Evolutionary conservation across 2,797 vertebrate genomes (phyloP), one percentile per base, ranked within the genome.

Genomic region (Bryconaethiops microstoma): DNA sequence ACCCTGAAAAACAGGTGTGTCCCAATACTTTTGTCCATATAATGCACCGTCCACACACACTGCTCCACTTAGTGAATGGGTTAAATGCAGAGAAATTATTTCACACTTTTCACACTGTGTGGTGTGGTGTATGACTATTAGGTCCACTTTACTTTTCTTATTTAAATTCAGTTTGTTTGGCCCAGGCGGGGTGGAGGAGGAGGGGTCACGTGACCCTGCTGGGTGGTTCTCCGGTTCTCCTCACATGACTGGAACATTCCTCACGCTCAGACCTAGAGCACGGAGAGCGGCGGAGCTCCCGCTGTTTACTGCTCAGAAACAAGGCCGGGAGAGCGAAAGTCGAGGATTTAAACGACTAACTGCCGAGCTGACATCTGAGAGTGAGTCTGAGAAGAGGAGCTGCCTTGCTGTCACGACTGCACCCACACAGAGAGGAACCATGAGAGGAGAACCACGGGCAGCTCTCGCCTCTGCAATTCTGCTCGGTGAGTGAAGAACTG

Each of bases 241-340:
- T 94, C 93, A 94, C 92, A 88, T 92, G 92, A 94, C 81, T 84
- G 68, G 73, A 85, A 80, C 76, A 80, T 74, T 83, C 85, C 71
- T 84, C 40, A 55, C 78, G 57, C 65, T 81, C 77, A 55, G 74
- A 64, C 48, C 9, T 5, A 50, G 9, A 10, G 9, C 7, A 50
- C 9, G 48, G 48, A 50, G 48, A 2, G 12, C 48, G 12, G 48
- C 9, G 42, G 7, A 50, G 12, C 48, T 10, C 48, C 60, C 13
- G 55, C 45, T 76, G 23, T 40, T 52, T 14, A 16, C 3, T 71
- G 68, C 5, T 64, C 1, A 29, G 35, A 17, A 2, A 1, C 29
- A 29, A 42, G 29, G 13, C 13, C 7, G 9, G 21, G 12, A 21
- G 23, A n/a, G 64, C n/a, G 9, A 35, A 57, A 65, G 21, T 5